Evolutionary conservation across 2,113 vertebrate species (phyloP), one percentile per base, ranked within the genome.

Genomic region (Isurus oxyrinchus): DNA sequence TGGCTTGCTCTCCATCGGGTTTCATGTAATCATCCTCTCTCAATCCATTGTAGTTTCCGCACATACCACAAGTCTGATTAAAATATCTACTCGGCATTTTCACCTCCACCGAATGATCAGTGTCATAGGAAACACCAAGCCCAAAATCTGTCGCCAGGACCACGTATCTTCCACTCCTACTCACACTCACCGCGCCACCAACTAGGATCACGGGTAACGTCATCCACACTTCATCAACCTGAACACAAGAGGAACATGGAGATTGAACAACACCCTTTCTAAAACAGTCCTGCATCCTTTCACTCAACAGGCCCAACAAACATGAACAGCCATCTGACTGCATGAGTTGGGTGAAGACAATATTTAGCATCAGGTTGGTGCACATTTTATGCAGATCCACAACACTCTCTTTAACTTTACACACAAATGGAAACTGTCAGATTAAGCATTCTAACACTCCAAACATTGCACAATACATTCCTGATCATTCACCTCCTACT

Each of bases 21-120:
- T 97, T 98, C 95, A 61, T 97, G 96, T 97, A 97, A 61, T 99
- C 98, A 21, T 99, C 98, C 13, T 97, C 97, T 61, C 5, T 76
- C 40, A 88, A 35, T 81, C 95, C 96, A 97, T 98, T 98, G 96
- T 98, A 98, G 97, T 98, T 99, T 53, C 98, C 98, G n/a, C 98
- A 99, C 97, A 99, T 97, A 96, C 99, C 98, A 3, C 98, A 99
- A 57, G 98, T 97, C 96, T 97, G 96, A 97, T 97, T 96, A 53
- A 98, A 98, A 96, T 98, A 98, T 44, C 53, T n/a, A 11, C 97
- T 97, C 25, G 98, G 98, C 87, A 98, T 96, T 66, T 96, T 97
- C 96, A 99, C 96, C 31, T 98, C 97, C 94, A 99, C 97, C 0
- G 97, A 97, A 86, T 98, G 98, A 35, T 98, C 96, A 0, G 88